Base-by-base conservation (phyloP, 1,140 invertebrate species). In the Bombus consobrinus region DNA sequence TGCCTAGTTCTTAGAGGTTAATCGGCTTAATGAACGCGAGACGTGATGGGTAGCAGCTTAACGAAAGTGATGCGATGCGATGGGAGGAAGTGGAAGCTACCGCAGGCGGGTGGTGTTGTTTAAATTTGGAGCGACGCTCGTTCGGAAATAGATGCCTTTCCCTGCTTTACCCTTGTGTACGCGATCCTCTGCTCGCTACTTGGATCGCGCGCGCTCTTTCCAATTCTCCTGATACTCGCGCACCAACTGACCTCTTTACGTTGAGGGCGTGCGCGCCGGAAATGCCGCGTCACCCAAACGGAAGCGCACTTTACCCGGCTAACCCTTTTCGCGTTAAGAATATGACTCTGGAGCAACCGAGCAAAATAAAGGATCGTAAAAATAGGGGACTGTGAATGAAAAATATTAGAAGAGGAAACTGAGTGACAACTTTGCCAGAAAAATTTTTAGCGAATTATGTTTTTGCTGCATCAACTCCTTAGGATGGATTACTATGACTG, bases 121-220 rank as follows among this genome's bases (percentile, higher is more conserved):
- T 92, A 92, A 91, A 92, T 92, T 91, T 92, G 89, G 91, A 87
- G 86, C 89, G 83, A 39, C 83, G 71, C 68, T 83, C 77, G 82
- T 85, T 83, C 89, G 81, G 87, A 89, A 92, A 92, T 92, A 92
- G 91, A 89, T 73, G 83, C 75, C 74, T 74, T 80, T 85, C 85
- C 86, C 87, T 89, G 62, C 79, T 71, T 88, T 88, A 91, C 86
- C 47, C 86, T 87, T 89, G 85, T 34, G 78, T 62, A 86, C 68
- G 81, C 81, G 81, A 87, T 80, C 80, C 81, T 85, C 75, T 59
- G 34, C 87, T 81, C 78, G 86, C 73, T 15, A 18, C 85, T 37
- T 41, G 62, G 41, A 72, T 78, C 47, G 57, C 76, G 1, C 62
- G 34, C n/a, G n/a, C 78, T 83, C 71, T 89, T 86, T 71, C 53